phyloP scores from a whole-genome alignment of 2,888 invertebrate genomes.

The Odontothrips loti region DNA sequence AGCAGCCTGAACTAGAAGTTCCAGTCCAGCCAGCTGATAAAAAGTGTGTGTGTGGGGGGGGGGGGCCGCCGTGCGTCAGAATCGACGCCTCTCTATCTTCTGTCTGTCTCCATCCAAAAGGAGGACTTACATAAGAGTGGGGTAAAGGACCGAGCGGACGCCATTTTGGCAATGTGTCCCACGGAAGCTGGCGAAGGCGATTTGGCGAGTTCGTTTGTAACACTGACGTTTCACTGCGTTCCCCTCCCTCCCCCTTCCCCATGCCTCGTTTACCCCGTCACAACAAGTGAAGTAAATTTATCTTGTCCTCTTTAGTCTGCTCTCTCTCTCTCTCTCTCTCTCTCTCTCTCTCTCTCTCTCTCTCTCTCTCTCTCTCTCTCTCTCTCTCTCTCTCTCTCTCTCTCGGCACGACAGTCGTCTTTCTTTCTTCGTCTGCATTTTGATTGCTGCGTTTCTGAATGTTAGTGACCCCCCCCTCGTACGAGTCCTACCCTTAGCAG shows the following conservation, averaged over 20 bases:
- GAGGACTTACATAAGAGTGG: too few species aligned
- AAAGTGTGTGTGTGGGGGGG: too few species aligned
- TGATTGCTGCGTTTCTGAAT: too few species aligned
- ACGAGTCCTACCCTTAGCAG: too few species aligned
- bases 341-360: conserved; percentile 1
- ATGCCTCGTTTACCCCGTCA: background rate
- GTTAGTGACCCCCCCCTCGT: too few species aligned
- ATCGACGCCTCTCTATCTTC: background rate
- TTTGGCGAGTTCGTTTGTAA: too few species aligned
- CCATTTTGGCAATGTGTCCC: too few species aligned
- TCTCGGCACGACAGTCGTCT: too few species aligned
- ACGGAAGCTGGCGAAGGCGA: too few species aligned
- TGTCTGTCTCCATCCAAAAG: background rate
- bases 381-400: background rate
- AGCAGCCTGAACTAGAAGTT: too few species aligned
- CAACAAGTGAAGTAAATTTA: background rate
- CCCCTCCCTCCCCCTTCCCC: background rate
- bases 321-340: conserved; percentile 1
- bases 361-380: conserved; percentile 1
- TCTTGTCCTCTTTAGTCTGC: background rate
- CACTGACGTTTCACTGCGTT: background rate
- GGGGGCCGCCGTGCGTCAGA: background rate
- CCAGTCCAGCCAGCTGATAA: background rate
- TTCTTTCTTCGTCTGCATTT: too few species aligned
- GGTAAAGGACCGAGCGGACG: too few species aligned